These are phyloP conservation scores for Oopsacas minuta DNA, from an alignment of 37 sponge, comb jelly and placozoan genomes.

Conservation along the genomic window DNA sequence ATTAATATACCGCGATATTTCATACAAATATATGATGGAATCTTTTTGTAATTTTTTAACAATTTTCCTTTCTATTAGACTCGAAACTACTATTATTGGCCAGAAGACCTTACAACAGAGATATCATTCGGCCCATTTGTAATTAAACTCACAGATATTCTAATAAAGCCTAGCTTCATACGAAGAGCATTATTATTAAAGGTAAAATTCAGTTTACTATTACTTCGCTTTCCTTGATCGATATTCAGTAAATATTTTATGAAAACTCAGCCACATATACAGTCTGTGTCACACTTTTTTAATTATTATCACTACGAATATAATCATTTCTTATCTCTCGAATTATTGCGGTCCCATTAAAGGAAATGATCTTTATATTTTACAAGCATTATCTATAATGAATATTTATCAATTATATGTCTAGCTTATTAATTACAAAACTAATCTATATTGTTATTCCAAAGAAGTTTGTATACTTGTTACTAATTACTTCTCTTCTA, in stretches of 20 bases:
- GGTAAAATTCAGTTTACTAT: background rate
- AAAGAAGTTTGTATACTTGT: background rate
- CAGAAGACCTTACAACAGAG: background rate
- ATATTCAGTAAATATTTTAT: too few relatives aligned
- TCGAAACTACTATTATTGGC: background rate
- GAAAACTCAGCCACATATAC: too few relatives aligned
- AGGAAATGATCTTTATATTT: too few relatives aligned
- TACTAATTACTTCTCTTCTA: background rate
- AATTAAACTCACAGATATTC: background rate
- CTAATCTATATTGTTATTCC: too few relatives aligned
- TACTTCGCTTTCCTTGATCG: too few relatives aligned
- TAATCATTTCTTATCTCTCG: too few relatives aligned
- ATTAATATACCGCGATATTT: background rate
- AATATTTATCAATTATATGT: background rate
- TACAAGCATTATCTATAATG: too few relatives aligned
- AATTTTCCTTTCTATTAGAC: background rate
- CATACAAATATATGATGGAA: background rate
- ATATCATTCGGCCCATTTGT: background rate
- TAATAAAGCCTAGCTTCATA: background rate
- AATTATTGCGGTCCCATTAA: too few relatives aligned
- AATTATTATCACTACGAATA: too few relatives aligned
- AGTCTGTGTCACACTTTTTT: too few relatives aligned
- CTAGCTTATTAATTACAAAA: background rate
- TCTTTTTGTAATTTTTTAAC: background rate
- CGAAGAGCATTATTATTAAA: background rate